phyloP scores from a whole-genome alignment of 2,797 vertebrate species.

The Mionectes olivaceus region DNA sequence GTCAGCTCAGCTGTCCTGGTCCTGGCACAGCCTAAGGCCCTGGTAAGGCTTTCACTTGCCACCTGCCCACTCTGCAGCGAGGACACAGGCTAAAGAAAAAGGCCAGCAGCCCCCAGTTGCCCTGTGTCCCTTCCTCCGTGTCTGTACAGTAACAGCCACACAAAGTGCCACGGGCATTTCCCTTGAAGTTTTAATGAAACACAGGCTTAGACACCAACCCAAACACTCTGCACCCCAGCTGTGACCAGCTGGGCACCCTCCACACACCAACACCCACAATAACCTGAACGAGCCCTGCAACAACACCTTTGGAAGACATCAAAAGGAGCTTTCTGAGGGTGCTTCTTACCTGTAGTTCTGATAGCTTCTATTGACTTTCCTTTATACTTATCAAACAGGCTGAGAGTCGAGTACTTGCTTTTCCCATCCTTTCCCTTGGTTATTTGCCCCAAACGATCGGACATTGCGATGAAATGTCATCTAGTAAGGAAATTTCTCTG shows the following conservation, averaged over 20 bases:
- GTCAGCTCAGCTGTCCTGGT: not conserved
- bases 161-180: not conserved
- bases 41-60: not conserved
- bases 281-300: not conserved
- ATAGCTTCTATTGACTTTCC: constrained; percentile 99
- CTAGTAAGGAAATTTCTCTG: constrained; percentile 99
- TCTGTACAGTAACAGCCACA: not conserved
- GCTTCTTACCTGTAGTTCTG: constrained; percentile 93
- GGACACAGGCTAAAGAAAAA: not conserved
- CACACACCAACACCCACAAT: not conserved
- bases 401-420: constrained; percentile 99
- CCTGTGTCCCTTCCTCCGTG: not conserved
- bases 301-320: not conserved
- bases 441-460: constrained; percentile 99
- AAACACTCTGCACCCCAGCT: not conserved
- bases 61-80: not conserved
- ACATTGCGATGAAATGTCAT: constrained; percentile 99
- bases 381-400: constrained; percentile 99
- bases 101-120: not conserved
- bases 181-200: not conserved
- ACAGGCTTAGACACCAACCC: not conserved
- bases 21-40: not conserved
- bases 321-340: not conserved
- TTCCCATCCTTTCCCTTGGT: constrained; percentile 99
- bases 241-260: not conserved